These are phyloP conservation scores for Hippocampus barbouri DNA, from an alignment of 2,113 vertebrate genomes.

Conservation along the genomic window DNA sequence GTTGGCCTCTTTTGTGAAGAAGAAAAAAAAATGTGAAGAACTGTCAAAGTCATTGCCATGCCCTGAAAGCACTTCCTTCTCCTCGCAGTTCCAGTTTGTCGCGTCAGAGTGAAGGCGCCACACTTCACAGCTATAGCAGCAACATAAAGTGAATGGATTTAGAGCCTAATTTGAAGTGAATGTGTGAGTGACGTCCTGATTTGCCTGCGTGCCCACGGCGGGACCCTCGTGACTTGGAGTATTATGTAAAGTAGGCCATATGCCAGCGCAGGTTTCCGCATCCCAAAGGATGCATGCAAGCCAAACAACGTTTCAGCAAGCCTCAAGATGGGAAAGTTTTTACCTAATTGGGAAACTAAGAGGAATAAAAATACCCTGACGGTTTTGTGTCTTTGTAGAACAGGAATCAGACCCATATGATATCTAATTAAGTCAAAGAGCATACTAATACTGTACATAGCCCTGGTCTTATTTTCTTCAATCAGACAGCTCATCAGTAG, in stretches of 20 bases:
- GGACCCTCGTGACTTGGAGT: constrained; percentile 21
- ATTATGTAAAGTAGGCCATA: constrained; percentile 48
- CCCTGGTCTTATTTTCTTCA: background rate
- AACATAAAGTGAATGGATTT: constrained; percentile 45
- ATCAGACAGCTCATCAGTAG: constrained; percentile 2
- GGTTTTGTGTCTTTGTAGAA: constrained; percentile 1
- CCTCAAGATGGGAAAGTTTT: constrained; percentile 22
- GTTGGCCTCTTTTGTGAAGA: background rate
- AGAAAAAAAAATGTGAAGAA: background rate
- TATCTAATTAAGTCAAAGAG: constrained; percentile 7
- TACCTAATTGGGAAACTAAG: constrained; percentile 13
- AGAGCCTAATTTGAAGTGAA: constrained; percentile 47
- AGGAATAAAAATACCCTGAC: constrained; percentile 16
- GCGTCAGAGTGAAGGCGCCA: constrained; percentile 24
- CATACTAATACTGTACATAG: background rate
- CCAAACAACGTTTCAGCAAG: constrained; percentile 17
- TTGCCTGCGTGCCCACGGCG: constrained; percentile 18
- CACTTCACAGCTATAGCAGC: constrained; percentile 30
- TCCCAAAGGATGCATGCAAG: constrained; percentile 21
- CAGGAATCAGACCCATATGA: constrained; percentile 1
- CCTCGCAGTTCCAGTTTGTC: background rate
- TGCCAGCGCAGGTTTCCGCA: constrained; percentile 42
- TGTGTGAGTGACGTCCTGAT: constrained; percentile 44
- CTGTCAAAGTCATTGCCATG: background rate
- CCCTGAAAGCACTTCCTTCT: background rate